Conservation (phyloP, 53 echinoderm and acorn worm species). For the Mesocentrotus franciscanus region DNA sequence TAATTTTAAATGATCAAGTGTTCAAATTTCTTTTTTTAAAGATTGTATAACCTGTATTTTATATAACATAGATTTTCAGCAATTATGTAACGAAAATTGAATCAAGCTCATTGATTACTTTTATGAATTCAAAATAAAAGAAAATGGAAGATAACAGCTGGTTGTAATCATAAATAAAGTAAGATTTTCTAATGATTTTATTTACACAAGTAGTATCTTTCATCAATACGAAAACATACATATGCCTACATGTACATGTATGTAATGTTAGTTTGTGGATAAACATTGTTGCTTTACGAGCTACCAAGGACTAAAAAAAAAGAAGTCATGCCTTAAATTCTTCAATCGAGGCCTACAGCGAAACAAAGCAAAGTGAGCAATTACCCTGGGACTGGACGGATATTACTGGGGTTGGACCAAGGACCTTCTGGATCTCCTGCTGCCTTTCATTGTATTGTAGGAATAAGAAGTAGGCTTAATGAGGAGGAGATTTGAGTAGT, state of each 20-base stretch:
- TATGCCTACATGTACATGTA: background rate
- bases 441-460: background rate
- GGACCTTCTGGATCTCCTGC: background rate
- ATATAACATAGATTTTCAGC: no score
- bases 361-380: background rate
- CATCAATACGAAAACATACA: background rate
- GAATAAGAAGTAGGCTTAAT: background rate
- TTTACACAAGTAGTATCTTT: background rate
- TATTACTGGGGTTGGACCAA: background rate
- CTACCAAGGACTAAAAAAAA: background rate
- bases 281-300: background rate
- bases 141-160: background rate
- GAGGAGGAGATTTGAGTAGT: background rate
- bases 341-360: background rate
- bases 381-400: conserved; percentile 45
- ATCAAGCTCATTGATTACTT: no score
- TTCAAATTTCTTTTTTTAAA: background rate
- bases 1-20: background rate
- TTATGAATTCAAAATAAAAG: no score
- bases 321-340: background rate
- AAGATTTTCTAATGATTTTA: no score
- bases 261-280: background rate
- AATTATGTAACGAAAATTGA: no score
- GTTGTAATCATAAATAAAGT: no score
- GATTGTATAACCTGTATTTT: no score